Percentiles rank a stretch among this genome's conserved stretches.
Evolutionary conservation across 2,797 vertebrate species (phyloP).

Genomic region (Pelobates cultripes): DNA sequence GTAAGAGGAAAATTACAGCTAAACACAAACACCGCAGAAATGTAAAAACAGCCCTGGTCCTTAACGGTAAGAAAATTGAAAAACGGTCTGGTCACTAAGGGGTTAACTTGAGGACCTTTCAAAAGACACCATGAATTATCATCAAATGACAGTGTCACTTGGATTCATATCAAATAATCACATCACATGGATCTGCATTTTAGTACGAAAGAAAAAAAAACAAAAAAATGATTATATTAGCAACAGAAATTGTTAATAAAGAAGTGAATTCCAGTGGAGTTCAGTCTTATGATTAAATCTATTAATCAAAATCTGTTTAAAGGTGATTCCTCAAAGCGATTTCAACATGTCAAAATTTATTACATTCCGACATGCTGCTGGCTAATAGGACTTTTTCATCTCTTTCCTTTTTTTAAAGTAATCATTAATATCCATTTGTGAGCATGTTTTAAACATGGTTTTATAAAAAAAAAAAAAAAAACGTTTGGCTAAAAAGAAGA

Average conservation of each 20-base stretch:
- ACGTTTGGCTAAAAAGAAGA: too few relatives aligned
- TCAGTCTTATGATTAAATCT: background rate
- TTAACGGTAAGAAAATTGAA: too few relatives aligned
- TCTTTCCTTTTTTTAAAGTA: background rate
- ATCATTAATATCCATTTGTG: conserved; percentile 28
- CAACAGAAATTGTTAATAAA: conserved; percentile 9
- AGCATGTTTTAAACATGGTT: background rate
- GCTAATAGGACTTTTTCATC: conserved; percentile 4
- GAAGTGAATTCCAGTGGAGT: conserved; percentile 22
- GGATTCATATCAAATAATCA: conserved; percentile 3
- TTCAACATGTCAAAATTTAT: background rate
- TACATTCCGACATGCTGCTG: background rate
- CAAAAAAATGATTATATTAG: background rate
- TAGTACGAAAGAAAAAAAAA: background rate
- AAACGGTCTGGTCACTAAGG: too few relatives aligned
- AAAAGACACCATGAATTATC: conserved; percentile 1
- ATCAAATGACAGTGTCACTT: background rate
- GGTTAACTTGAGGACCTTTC: background rate
- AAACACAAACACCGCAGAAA: too few relatives aligned
- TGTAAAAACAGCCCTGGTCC: too few relatives aligned
- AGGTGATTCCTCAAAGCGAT: background rate
- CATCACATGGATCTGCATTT: background rate
- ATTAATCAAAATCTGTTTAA: conserved; percentile 23
- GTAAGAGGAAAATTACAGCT: too few relatives aligned
- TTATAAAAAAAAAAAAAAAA: too few relatives aligned